Evolutionary conservation across 2,113 vertebrate species (phyloP).

Genomic region (Syrmaticus mikado): DNA sequence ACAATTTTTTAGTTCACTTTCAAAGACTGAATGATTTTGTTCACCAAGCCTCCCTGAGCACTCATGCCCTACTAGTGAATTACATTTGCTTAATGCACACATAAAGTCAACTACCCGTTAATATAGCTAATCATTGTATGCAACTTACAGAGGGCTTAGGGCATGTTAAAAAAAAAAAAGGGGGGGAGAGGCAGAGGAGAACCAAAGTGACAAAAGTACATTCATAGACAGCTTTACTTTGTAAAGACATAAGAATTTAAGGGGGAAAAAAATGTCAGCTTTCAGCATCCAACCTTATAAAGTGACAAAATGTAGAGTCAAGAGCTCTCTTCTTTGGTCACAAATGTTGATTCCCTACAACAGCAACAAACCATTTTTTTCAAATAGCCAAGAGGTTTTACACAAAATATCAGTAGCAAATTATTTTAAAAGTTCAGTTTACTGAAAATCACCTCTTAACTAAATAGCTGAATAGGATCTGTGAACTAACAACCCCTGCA

Average conservation of each 20-base stretch:
- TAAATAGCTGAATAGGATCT: neutral
- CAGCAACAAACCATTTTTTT: neutral
- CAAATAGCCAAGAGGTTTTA: neutral
- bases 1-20: neutral
- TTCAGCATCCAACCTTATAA: neutral
- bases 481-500: neutral
- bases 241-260: neutral
- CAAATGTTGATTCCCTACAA: neutral
- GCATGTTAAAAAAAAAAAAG: neutral
- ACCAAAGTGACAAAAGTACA: neutral
- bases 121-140: conserved; percentile 15
- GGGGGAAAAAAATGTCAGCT: neutral
- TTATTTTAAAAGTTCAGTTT: neutral
- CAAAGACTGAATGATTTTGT: neutral
- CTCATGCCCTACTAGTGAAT: conserved; percentile 13
- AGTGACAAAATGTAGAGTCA: neutral
- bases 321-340: neutral
- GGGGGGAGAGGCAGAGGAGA: neutral
- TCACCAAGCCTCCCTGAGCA: conserved; percentile 26
- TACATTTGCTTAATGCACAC: conserved; percentile 52
- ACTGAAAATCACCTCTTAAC: neutral
- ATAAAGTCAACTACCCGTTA: conserved; percentile 61
- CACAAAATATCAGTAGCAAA: neutral
- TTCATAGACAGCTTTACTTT: neutral
- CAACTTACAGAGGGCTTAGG: neutral